phyloP scores from a whole-genome alignment of 2,113 vertebrate species.

The Brachyistius frenatus region DNA sequence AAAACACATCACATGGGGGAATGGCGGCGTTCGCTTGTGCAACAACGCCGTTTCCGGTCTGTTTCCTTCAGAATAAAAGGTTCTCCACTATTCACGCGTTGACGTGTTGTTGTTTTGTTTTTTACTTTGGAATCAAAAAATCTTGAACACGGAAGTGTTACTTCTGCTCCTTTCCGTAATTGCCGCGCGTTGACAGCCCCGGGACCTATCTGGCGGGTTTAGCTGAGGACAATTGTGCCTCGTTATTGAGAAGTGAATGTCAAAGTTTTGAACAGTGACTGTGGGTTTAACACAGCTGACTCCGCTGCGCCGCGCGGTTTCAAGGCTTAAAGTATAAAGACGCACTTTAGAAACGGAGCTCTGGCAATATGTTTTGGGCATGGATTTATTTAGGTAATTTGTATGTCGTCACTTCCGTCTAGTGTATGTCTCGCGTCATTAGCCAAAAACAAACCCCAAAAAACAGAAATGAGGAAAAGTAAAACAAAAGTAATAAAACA shows the following conservation, averaged over 20 bases:
- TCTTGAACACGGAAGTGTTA: accelerated
- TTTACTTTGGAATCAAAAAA: slow-evolving; percentile 41
- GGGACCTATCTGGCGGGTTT: slow-evolving; percentile 36
- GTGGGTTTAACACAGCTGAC: accelerated
- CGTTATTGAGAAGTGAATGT: background rate
- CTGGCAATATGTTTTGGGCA: slow-evolving; percentile 5
- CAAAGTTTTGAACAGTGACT: background rate
- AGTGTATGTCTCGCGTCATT: too few relatives aligned
- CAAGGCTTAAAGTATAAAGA: background rate
- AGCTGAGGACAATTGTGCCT: background rate
- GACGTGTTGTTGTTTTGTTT: background rate
- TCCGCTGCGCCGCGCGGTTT: accelerated
- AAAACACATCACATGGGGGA: slow-evolving; percentile 55
- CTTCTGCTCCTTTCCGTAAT: background rate
- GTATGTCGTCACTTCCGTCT: slow-evolving; percentile 58
- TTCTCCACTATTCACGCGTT: accelerated
- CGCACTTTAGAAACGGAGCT: background rate
- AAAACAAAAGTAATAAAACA: too few relatives aligned
- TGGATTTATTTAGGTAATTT: slow-evolving; percentile 9
- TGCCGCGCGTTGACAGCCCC: background rate
- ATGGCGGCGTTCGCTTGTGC: background rate
- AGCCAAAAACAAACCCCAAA: too few relatives aligned
- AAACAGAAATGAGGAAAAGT: too few relatives aligned
- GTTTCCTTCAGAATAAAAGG: slow-evolving; percentile 23
- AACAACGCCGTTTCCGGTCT: background rate